Base-by-base conservation (phyloP, 2,113 vertebrate genomes). In the Notothenia coriiceps region DNA sequence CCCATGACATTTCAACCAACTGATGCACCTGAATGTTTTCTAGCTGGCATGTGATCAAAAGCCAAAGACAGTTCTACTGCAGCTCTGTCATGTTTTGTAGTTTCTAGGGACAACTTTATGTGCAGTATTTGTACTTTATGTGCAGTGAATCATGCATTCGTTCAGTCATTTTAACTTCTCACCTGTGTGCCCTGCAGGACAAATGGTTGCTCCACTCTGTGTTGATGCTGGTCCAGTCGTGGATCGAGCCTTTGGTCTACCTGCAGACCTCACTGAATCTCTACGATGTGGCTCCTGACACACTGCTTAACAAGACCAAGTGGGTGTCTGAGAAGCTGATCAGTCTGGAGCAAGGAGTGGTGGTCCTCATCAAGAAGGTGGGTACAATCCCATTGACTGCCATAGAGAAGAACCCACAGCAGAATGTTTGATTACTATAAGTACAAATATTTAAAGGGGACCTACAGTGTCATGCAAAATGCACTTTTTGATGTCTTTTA, bases 271-370 rank as follows among this genome's bases (percentile, higher is more conserved):
- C 92, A 5, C 51, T 95, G 29, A 86, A 94, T 51, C 88, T 4
- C 51, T 93, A 96, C 6, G 88, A 92, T 1, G 51, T 87, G 0
- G 92, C 92, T 52, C 91, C 94, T 0, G 88, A 93, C 10, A 60
- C 88, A 76, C 89, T 95, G 55, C 86, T 95, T 49, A 94, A 94
- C 86, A 95, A 94, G 74, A 95, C 93, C 62, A 95, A 94, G 83
- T 95, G 95, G 95, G 86, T 95, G 82, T 94, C 91, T 1, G 93
- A 94, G 18, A 95, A 95, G 88, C 89, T 96, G 12, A 86, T 90
- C 64, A 95, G 94, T 82, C 85, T 95, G 74, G 93, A 95, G 86
- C 91, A 95, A 82, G 94, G 94, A 0, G 86, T 95, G 50, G 85
- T 93, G 73, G 91, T 94, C 29, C 94, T 95, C 68, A 95, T 94